Conservation (phyloP, 2,113 vertebrate species). For the Vidua chalybeata region DNA sequence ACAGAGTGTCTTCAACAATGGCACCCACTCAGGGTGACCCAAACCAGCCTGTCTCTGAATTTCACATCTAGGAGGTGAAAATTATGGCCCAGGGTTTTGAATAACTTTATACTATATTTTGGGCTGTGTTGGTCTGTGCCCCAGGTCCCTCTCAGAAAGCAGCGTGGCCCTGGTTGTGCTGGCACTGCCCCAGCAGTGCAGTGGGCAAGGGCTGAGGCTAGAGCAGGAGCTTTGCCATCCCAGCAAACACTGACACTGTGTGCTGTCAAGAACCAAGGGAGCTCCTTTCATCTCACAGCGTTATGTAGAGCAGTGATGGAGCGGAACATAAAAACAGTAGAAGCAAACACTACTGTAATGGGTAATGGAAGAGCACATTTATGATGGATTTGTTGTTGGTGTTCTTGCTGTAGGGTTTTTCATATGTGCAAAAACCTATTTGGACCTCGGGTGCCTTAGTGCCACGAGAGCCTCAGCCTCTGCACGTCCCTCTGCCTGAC, state of each 20-base stretch:
- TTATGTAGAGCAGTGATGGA: neutral
- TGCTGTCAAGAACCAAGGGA: neutral
- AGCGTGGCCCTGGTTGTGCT: neutral
- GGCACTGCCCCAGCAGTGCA: neutral
- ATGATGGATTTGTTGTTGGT: neutral
- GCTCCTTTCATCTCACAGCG: neutral
- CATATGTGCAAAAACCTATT: neutral
- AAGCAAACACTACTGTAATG: neutral
- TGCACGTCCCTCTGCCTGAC: neutral
- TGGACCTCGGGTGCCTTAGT: neutral
- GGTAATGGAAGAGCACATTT: neutral
- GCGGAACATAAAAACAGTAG: neutral
- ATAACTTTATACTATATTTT: neutral
- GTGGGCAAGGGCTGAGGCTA: rapidly evolving
- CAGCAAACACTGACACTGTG: rapidly evolving
- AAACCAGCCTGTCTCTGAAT: neutral
- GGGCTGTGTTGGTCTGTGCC: neutral
- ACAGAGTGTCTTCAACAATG: neutral
- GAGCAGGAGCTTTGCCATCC: neutral
- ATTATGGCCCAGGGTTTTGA: neutral
- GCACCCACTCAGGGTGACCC: neutral
- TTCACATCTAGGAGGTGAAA: neutral
- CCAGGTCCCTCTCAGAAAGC: neutral
- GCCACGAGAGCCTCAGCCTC: neutral
- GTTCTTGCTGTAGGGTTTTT: neutral